Percentiles rank a stretch among this genome's conserved stretches.
Conservation (phyloP, 2,888 invertebrate genomes). For the Lithophane semibrunnea region DNA sequence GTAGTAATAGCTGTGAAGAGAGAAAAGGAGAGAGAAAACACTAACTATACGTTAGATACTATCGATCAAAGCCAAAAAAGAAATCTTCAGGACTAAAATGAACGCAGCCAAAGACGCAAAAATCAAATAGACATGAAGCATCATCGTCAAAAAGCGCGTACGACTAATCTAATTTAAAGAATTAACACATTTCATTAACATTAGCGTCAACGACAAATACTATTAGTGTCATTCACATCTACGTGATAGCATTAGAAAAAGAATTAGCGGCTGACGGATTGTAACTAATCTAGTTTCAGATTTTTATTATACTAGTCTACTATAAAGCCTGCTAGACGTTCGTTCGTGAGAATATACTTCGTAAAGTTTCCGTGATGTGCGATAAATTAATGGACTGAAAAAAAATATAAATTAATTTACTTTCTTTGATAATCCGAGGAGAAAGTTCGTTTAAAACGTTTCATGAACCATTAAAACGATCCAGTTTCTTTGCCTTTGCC, state of each 20-base stretch:
- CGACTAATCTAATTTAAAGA: slow-evolving; percentile 45
- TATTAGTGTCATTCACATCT: slow-evolving; percentile 45
- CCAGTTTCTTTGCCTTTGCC: slow-evolving; percentile 13
- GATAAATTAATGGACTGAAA: slow-evolving; percentile 36
- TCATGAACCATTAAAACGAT: slow-evolving; percentile 37
- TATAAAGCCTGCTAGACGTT: slow-evolving; percentile 10
- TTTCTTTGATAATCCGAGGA: slow-evolving; percentile 49
- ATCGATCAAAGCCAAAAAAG: neutral
- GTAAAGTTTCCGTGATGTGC: slow-evolving; percentile 29
- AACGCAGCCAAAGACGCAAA: neutral
- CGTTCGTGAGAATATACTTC: slow-evolving; percentile 35
- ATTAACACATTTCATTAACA: slow-evolving; percentile 57
- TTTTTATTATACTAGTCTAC: slow-evolving; percentile 1
- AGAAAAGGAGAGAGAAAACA: neutral
- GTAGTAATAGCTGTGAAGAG: neutral
- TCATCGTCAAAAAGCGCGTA: slow-evolving; percentile 11
- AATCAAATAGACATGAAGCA: neutral
- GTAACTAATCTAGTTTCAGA: slow-evolving; percentile 22
- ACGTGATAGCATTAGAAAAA: slow-evolving; percentile 13
- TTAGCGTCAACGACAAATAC: slow-evolving; percentile 42
- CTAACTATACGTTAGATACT: neutral
- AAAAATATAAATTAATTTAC: slow-evolving; percentile 53
- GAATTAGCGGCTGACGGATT: slow-evolving; percentile 16
- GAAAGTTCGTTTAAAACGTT: slow-evolving; percentile 48
- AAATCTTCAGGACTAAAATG: neutral